Evolutionary conservation across 1,140 invertebrate species (phyloP).

Genomic region (Brachionus sp.): DNA sequence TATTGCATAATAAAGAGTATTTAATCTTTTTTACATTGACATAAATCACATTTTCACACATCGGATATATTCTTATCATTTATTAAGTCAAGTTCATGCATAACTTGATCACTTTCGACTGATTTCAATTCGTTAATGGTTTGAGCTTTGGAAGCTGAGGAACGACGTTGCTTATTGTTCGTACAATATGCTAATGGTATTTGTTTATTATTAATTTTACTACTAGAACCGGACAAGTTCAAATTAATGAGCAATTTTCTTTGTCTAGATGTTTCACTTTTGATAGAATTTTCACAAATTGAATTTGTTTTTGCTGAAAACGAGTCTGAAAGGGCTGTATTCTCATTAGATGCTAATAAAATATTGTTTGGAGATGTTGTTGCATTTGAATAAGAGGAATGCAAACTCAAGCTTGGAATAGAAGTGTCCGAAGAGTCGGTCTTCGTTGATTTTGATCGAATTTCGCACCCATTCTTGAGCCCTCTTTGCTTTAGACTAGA

Average conservation of each 20-base stretch:
- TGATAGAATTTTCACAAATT: slow-evolving; percentile 7
- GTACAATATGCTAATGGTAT: slow-evolving; percentile 12
- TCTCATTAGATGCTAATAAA: slow-evolving; percentile 27
- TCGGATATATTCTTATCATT: neutral
- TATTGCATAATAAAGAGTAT: neutral
- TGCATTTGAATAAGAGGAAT: neutral
- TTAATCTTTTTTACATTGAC: neutral
- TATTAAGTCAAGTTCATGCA: neutral
- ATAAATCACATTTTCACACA: neutral
- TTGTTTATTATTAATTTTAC: neutral
- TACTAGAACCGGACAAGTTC: neutral
- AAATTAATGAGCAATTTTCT: slow-evolving; percentile 34
- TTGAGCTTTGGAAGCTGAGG: neutral
- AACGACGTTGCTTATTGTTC: neutral
- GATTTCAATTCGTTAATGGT: neutral
- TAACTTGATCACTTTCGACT: neutral
- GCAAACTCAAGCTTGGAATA: neutral
- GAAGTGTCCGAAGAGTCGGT: neutral
- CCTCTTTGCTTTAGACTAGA: neutral
- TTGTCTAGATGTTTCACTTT: slow-evolving; percentile 42
- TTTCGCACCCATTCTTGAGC: too few species aligned
- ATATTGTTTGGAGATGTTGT: neutral
- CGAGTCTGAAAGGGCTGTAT: neutral
- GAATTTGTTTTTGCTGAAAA: neutral
- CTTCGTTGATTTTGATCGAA: neutral